Evolutionary conservation across 2,888 invertebrate genomes (phyloP).

Genomic region (Cepaea hortensis): DNA sequence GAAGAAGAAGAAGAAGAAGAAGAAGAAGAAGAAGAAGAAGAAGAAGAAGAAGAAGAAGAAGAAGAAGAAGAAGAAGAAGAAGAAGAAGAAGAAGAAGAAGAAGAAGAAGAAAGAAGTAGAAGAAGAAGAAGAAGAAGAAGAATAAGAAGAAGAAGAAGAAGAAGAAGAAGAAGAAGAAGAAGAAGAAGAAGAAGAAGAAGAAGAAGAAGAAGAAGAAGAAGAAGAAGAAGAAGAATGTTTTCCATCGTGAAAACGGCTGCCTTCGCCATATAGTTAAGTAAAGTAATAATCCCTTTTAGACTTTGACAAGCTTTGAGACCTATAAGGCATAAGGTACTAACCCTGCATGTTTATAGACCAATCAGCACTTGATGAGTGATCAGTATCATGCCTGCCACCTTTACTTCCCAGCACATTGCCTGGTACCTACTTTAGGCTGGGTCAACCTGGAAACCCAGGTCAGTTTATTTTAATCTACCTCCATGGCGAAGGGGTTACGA

Average conservation of each 20-base stretch:
- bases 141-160: background rate
- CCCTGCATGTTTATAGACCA: no score
- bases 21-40: background rate
- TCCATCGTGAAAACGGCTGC: background rate
- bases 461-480: no score
- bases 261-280: no score
- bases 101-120: background rate
- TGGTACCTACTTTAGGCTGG: no score
- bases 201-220: background rate
- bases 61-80: background rate
- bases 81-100: background rate
- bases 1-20: constrained; percentile 7
- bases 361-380: no score
- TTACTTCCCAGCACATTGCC: no score
- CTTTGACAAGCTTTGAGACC: no score
- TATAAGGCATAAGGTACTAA: no score
- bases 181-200: background rate
- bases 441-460: no score
- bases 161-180: background rate
- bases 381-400: no score
- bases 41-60: background rate
- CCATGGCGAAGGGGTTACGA: no score
- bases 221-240: background rate
- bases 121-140: background rate
- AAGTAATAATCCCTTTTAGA: no score